A percentile compares a stretch with the other conserved stretches of the same genome.
phyloP scores from a whole-genome alignment of 2,797 vertebrate genomes.

The Masticophis lateralis region DNA sequence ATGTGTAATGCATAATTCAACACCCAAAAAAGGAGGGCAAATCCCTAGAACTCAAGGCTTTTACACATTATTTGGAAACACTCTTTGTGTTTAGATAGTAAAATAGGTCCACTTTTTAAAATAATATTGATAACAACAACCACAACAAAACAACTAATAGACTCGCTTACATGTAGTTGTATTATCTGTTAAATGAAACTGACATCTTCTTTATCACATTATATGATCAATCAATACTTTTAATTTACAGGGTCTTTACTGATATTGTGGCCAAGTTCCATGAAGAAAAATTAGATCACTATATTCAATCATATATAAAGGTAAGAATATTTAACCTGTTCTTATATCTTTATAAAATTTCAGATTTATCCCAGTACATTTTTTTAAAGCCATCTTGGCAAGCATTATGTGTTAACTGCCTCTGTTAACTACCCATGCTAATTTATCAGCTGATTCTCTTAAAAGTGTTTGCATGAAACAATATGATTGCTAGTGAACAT shows the following conservation, averaged over 20 bases:
- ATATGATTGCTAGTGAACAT: neutral
- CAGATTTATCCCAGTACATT: conserved; percentile 21
- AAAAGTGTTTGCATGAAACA: neutral
- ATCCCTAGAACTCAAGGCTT: neutral
- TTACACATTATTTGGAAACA: neutral
- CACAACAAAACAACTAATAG: neutral
- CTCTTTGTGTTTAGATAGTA: neutral
- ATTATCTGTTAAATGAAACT: neutral
- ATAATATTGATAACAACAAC: neutral
- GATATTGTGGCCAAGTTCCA: conserved; percentile 92
- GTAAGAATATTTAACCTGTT: conserved; percentile 58
- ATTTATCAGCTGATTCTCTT: neutral
- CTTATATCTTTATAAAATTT: neutral
- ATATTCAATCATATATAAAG: conserved; percentile 91
- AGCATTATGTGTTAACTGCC: conserved; percentile 10
- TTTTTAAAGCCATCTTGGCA: conserved; percentile 35
- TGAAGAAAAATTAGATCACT: conserved; percentile 89
- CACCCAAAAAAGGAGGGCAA: neutral
- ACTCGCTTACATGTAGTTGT: neutral
- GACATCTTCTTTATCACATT: neutral
- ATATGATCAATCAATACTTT: conserved; percentile 28
- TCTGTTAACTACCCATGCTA: neutral
- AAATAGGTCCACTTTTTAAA: neutral
- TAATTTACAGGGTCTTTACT: conserved; percentile 84
- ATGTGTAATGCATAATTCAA: neutral